Base-by-base conservation (phyloP, 37 sponge, comb jelly and placozoan species). In the Diacarnus erythraeanus region DNA sequence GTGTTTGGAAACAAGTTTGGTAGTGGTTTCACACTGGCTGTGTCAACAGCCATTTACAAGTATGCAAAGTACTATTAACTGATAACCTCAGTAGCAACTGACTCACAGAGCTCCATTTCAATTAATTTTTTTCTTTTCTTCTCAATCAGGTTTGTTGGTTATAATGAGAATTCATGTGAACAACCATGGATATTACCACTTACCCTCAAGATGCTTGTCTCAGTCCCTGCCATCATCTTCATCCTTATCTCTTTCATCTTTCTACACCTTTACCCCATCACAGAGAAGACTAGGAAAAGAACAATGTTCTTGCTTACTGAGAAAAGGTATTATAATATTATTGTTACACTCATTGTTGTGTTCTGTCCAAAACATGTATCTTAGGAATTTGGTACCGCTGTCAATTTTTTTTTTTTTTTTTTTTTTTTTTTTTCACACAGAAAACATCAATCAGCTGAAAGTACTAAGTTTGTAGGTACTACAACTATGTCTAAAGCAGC, bases 1-100 rank as follows among this genome's bases (percentile, higher is more conserved):
- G 97, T 96, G 42, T 96, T 96, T 68, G 89, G 81, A 0, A 84
- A 59, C 37, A 96, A 96, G 64, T 90, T 96, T 79, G 88, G 88
- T 22, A 71, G 82, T 54, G 97, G 97, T 26, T 54, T 96, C 35
- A 88, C 94, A 36, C 78, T 96, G 27, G 97, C 86, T 0, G 80
- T 96, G 43, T 96, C 97, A 5, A 94, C 95, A 56, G 75, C 76
- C 29, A 36, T 87, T 51, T 84, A 84, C 43, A 77, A 84, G 92
- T 92, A 58, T 59, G 88, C 43, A n/a, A n/a, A n/a, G n/a, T n/a
- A n/a, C n/a, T n/a, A n/a, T n/a, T n/a, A n/a, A n/a, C n/a, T n/a
- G n/a, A n/a, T n/a, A n/a, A n/a, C n/a, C n/a, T n/a, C n/a, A n/a
- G n/a, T n/a, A n/a, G n/a, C n/a, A n/a, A n/a, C n/a, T n/a, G n/a